These are phyloP conservation scores for Peromyscus californicus DNA, from an alignment of 2,113 vertebrate genomes.

Conservation along the genomic window DNA sequence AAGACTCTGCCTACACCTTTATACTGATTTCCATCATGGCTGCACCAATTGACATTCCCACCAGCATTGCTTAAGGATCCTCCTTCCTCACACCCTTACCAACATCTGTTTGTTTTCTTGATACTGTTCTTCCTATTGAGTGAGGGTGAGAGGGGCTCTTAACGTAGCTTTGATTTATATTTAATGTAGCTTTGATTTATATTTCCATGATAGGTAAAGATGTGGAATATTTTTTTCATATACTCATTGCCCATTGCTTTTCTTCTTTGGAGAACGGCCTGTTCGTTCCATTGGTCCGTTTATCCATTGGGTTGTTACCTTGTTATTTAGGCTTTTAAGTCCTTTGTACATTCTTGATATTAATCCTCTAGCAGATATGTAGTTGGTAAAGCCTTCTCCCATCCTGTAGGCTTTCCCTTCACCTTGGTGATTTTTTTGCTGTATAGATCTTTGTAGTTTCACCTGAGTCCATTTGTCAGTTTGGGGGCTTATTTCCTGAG, in stretches of 20 bases:
- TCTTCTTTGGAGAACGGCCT: neutral
- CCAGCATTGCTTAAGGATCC: neutral
- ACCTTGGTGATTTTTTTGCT: neutral
- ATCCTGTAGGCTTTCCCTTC: neutral
- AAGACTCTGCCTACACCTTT: too few species aligned
- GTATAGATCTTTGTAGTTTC: neutral
- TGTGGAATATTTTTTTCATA: neutral
- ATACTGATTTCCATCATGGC: neutral
- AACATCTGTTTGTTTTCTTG: neutral
- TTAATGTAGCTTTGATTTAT: neutral
- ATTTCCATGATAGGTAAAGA: neutral
- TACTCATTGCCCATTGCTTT: neutral
- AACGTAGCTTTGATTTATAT: neutral
- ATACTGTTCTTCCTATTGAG: neutral
- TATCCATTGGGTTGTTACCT: neutral
- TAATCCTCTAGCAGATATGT: neutral
- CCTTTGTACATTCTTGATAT: neutral
- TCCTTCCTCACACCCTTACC: neutral
- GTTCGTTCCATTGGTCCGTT: neutral
- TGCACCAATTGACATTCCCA: neutral
- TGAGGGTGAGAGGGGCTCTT: neutral
- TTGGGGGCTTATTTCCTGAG: neutral
- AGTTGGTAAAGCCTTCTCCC: neutral
- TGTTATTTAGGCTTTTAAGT: neutral
- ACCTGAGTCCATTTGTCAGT: neutral